Conservation (phyloP, 2,888 invertebrate species). For the Chaitophorus viminalis region DNA sequence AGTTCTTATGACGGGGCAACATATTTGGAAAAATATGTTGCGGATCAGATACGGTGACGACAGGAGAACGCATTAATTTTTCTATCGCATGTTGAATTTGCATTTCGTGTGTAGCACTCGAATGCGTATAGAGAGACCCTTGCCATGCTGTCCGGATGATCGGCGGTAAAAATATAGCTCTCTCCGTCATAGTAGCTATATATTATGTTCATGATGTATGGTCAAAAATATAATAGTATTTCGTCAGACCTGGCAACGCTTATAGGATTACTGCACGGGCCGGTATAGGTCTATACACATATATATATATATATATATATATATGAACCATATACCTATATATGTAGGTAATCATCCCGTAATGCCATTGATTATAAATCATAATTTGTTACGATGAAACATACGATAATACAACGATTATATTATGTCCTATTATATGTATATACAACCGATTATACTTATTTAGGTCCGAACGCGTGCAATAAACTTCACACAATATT, state of each 20-base stretch:
- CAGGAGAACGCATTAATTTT: slow-evolving; percentile 25
- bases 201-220: no score
- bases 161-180: background rate
- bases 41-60: slow-evolving; percentile 16
- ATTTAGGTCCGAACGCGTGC: no score
- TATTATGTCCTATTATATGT: no score
- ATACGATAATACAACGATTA: background rate
- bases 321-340: no score
- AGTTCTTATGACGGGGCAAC: no score
- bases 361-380: background rate
- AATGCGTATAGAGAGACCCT: background rate
- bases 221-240: background rate
- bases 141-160: background rate
- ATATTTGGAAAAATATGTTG: background rate
- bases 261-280: background rate
- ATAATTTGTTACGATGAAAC: background rate
- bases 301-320: background rate
- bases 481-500: no score
- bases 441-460: no score
- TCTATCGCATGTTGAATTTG: slow-evolving; percentile 27
- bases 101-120: background rate
- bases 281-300: background rate
- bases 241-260: slow-evolving; percentile 2
- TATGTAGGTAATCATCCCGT: no score
- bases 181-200: background rate